These are phyloP conservation scores for Drosophila ananassae DNA, from an alignment of 1,140 invertebrate species.

Conservation along the genomic window DNA sequence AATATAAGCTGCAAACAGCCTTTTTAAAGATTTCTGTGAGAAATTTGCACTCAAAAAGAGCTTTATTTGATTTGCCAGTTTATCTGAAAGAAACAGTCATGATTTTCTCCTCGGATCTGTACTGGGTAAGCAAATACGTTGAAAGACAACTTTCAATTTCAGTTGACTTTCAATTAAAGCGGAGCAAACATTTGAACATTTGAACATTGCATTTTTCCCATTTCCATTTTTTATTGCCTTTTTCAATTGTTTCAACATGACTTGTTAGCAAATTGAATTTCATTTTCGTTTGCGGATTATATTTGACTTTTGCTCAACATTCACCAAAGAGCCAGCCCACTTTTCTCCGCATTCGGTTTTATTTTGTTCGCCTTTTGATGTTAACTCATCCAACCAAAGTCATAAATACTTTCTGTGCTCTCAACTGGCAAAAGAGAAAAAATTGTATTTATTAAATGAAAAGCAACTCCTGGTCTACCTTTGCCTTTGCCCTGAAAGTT, in stretches of 20 bases:
- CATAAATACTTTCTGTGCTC: constrained; percentile 80
- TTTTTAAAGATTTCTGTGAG: constrained; percentile 23
- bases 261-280: constrained; percentile 72
- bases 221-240: constrained; percentile 28
- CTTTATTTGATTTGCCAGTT: constrained; percentile 3
- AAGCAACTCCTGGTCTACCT: constrained; percentile 65
- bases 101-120: constrained; percentile 67
- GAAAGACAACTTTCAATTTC: constrained; percentile 18
- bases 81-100: constrained; percentile 22
- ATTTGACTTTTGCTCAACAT: constrained; percentile 71
- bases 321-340: constrained; percentile 48
- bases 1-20: constrained; percentile 10
- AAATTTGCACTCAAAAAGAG: constrained; percentile 14
- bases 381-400: constrained; percentile 64
- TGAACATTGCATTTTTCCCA: constrained; percentile 34
- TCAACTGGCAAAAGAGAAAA: constrained; percentile 69
- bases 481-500: constrained; percentile 52
- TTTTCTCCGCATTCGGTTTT: constrained; percentile 38
- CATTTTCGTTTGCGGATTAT: constrained; percentile 51
- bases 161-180: constrained; percentile 73
- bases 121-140: constrained; percentile 58
- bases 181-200: constrained; percentile 66
- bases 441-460: constrained; percentile 70
- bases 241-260: constrained; percentile 66
- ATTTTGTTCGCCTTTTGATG: constrained; percentile 63